Evolutionary conservation across 2,113 vertebrate genomes (phyloP).

Genomic region (Silurus asotus): DNA sequence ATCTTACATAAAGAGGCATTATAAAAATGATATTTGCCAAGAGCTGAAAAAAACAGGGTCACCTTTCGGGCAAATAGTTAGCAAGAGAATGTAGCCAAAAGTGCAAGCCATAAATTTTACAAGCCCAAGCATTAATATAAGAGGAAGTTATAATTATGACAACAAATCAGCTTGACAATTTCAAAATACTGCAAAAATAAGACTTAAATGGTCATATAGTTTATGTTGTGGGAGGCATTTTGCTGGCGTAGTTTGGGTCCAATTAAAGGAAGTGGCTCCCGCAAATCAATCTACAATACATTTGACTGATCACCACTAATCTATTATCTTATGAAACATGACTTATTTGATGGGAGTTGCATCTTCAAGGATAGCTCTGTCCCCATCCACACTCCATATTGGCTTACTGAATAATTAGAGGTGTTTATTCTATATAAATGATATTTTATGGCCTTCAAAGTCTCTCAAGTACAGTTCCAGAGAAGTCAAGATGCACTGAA

Average conservation of each 20-base stretch:
- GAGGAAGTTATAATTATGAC: neutral
- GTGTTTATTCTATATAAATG: neutral
- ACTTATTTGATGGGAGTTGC: neutral
- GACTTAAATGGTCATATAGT: neutral
- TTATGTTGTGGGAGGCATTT: neutral
- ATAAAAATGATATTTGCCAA: neutral
- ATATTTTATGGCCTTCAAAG: neutral
- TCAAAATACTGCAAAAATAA: neutral
- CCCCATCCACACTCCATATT: neutral
- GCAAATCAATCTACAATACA: neutral
- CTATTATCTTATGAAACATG: neutral
- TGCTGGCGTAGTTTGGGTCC: neutral
- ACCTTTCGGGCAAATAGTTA: neutral
- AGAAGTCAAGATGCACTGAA: neutral
- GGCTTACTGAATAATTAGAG: neutral
- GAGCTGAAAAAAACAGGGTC: neutral
- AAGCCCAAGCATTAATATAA: neutral
- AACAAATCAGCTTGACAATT: neutral
- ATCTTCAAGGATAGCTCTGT: neutral
- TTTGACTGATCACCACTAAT: neutral
- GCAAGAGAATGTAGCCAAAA: neutral
- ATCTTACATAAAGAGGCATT: neutral
- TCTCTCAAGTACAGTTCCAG: neutral
- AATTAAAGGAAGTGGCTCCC: neutral
- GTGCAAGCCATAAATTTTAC: neutral